Percentiles rank a stretch among this genome's conserved stretches.
phyloP scores from a whole-genome alignment of 2,888 invertebrate species.

The Polyploca ridens region DNA sequence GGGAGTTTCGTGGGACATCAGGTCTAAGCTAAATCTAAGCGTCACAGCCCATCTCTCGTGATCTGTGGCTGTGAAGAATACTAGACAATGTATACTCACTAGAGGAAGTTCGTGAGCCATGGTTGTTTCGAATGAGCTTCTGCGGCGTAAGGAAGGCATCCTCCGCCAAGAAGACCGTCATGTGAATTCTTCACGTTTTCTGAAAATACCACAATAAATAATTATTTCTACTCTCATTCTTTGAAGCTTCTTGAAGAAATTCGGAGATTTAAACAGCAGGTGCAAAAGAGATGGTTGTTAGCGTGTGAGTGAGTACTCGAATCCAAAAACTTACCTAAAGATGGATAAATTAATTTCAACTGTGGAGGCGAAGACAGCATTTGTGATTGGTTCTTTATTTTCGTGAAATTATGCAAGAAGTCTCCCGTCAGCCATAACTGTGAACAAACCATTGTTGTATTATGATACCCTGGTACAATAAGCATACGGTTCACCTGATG shows the following conservation, averaged over 20 bases:
- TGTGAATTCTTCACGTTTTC: conserved; percentile 94
- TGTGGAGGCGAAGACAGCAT: conserved; percentile 68
- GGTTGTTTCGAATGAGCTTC: conserved; percentile 91
- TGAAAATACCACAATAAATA: conserved; percentile 40
- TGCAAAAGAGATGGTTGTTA: too few relatives aligned
- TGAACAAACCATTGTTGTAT: conserved; percentile 1
- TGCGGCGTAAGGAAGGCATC: conserved; percentile 94
- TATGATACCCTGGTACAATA: background rate
- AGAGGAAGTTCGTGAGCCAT: conserved; percentile 91
- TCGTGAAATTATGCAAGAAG: conserved; percentile 84
- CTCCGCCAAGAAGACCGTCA: conserved; percentile 93
- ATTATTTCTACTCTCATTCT: background rate
- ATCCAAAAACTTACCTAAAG: conserved; percentile 55
- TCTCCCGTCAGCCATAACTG: conserved; percentile 91
- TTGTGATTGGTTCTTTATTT: conserved; percentile 65
- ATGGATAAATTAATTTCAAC: conserved; percentile 74
- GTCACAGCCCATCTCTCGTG: too few relatives aligned
- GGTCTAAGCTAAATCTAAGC: too few relatives aligned
- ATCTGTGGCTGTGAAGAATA: too few relatives aligned
- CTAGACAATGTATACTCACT: conserved; percentile 81
- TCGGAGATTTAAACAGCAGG: too few relatives aligned
- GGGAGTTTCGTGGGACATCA: too few relatives aligned
- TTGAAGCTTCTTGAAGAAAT: too few relatives aligned
- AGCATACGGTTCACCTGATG: too few relatives aligned
- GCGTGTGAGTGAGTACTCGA: too few relatives aligned